Evolutionary conservation across 2,888 invertebrate species (phyloP).

Genomic region (Tinea pellionella): DNA sequence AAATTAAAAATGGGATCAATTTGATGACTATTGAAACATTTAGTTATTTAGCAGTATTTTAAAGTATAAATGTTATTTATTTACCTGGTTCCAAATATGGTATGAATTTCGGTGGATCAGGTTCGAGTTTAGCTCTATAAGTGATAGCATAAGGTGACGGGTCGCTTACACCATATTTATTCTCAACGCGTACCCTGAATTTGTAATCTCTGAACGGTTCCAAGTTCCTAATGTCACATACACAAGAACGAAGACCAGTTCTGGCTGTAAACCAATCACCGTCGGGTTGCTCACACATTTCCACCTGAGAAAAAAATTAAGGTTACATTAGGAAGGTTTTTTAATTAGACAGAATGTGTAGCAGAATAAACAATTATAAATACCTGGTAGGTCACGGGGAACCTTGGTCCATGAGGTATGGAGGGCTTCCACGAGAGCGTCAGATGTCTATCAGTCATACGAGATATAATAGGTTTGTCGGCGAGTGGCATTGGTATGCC

Average conservation of each 20-base stretch:
- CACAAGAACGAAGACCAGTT: conserved; percentile 87
- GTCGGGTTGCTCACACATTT: conserved; percentile 92
- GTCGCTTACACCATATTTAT: conserved; percentile 95
- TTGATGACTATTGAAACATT: not conserved
- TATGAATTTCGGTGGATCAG: conserved; percentile 81
- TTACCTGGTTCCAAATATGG: conserved; percentile 77
- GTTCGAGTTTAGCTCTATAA: conserved; percentile 80
- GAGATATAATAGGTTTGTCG: conserved; percentile 91
- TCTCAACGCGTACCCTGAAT: conserved; percentile 95
- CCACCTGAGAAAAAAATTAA: conserved; percentile 59
- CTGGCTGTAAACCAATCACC: conserved; percentile 93
- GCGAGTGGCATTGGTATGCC: conserved; percentile 89
- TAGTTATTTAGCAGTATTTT: not conserved
- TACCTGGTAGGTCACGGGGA: conserved; percentile 93
- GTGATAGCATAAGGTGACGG: conserved; percentile 93
- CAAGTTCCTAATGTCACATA: conserved; percentile 89
- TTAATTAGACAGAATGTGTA: too few species aligned
- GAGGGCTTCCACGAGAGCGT: conserved; percentile 95
- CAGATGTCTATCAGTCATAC: conserved; percentile 90
- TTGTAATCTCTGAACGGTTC: conserved; percentile 95
- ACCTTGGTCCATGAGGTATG: conserved; percentile 85
- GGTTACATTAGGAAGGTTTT: too few species aligned
- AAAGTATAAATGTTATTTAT: not conserved
- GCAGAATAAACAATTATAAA: too few species aligned
- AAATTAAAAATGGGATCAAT: not conserved